phyloP scores from a whole-genome alignment of 2,797 vertebrate genomes.

The Rhincodon typus region DNA sequence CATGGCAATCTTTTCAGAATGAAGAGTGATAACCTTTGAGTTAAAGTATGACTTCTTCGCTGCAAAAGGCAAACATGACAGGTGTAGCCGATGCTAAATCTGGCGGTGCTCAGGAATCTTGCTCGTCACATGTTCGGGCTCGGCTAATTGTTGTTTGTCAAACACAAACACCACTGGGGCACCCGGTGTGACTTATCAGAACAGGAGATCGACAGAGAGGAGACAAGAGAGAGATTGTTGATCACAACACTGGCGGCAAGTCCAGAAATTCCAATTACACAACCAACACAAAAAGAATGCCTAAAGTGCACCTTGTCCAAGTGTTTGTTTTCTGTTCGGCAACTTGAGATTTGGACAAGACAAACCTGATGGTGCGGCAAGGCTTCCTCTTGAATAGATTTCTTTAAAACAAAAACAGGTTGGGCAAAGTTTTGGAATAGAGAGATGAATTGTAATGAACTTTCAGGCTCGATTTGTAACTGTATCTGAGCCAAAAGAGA shows the following conservation, averaged over 20 bases:
- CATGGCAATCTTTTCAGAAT: not conserved
- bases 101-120: conserved; percentile 22
- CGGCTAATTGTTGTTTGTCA: not conserved
- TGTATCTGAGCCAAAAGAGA: not conserved
- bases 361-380: not conserved
- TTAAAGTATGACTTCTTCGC: not conserved
- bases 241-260: not conserved
- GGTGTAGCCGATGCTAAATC: not conserved
- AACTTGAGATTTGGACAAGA: not conserved
- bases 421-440: not conserved
- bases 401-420: not conserved
- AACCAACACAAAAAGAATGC: not conserved
- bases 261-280: not conserved
- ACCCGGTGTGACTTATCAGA: not conserved
- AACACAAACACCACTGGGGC: not conserved
- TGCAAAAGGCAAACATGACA: conserved; percentile 9
- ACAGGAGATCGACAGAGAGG: not conserved
- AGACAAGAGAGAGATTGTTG: not conserved
- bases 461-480: not conserved
- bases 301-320: no score
- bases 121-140: not conserved
- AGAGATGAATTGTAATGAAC: not conserved
- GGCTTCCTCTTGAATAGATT: not conserved
- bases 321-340: not conserved
- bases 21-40: conserved; percentile 19